Conservation (phyloP, 2,113 vertebrate genomes). For the Leptodactylus fuscus region DNA sequence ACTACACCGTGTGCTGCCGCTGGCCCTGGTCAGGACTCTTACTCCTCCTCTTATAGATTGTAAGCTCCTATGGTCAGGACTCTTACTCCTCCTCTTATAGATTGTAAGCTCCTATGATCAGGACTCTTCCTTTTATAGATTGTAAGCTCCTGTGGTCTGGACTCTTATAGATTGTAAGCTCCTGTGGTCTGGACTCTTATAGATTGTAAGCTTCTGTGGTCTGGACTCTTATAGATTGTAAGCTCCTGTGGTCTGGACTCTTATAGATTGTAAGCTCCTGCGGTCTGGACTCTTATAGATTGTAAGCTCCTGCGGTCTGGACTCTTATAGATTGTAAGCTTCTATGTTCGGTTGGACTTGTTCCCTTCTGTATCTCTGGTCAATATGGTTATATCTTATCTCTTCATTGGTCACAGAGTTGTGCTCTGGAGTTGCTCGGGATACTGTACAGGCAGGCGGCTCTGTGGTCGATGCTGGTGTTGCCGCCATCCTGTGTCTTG, state of each 20-base stretch:
- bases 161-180: background rate
- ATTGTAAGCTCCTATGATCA: background rate
- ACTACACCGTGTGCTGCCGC: no score
- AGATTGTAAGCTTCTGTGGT: background rate
- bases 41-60: background rate
- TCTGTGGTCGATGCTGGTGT: conserved; percentile 66
- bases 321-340: background rate
- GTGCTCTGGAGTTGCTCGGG: conserved; percentile 70
- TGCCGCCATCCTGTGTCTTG: conserved; percentile 67
- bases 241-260: no score
- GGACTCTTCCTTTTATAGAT: background rate
- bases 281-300: background rate
- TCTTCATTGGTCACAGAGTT: conserved; percentile 49
- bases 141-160: background rate
- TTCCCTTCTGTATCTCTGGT: background rate
- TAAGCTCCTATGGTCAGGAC: background rate
- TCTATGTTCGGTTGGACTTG: background rate
- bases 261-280: background rate
- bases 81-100: no score
- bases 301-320: background rate
- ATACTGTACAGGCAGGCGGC: conserved; percentile 66
- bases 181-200: background rate
- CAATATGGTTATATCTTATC: background rate
- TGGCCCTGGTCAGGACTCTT: background rate
- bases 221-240: background rate